Evolutionary conservation across 1,140 invertebrate genomes (phyloP).

Genomic region (Drosophila hydei): DNA sequence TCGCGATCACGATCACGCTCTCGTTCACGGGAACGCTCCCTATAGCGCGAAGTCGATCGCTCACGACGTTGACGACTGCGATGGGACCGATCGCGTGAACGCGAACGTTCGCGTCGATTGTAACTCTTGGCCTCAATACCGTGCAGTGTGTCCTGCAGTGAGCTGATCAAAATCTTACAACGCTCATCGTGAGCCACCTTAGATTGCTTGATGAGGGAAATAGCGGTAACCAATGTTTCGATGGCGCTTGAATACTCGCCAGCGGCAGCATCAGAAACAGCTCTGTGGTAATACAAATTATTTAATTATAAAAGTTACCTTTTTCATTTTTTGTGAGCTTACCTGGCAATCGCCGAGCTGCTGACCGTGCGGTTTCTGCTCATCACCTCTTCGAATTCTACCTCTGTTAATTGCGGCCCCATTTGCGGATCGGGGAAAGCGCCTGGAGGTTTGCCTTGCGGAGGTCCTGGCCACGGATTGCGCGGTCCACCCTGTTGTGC

Average conservation of each 20-base stretch:
- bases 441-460: constrained; percentile 85
- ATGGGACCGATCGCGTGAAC: constrained; percentile 91
- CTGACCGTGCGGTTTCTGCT: constrained; percentile 98
- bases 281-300: constrained; percentile 85
- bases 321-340: neutral
- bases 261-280: constrained; percentile 98
- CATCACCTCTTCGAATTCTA: constrained; percentile 99
- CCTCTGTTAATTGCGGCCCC: constrained; percentile 91
- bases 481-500: constrained; percentile 84
- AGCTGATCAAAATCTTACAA: constrained; percentile 98
- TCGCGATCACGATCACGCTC: constrained; percentile 89
- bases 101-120: constrained; percentile 85
- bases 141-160: constrained; percentile 97
- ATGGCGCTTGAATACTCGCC: constrained; percentile 99
- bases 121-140: constrained; percentile 85
- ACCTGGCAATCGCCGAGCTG: constrained; percentile 95
- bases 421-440: constrained; percentile 84
- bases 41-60: constrained; percentile 91
- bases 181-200: constrained; percentile 98
- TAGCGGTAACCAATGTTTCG: constrained; percentile 98
- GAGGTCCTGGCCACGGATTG: constrained; percentile 78
- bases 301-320: neutral
- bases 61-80: constrained; percentile 90
- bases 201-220: constrained; percentile 99
- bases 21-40: constrained; percentile 87